Evolutionary conservation across 2,888 invertebrate species (phyloP).

Genomic region (Euplagia quadripunctaria): DNA sequence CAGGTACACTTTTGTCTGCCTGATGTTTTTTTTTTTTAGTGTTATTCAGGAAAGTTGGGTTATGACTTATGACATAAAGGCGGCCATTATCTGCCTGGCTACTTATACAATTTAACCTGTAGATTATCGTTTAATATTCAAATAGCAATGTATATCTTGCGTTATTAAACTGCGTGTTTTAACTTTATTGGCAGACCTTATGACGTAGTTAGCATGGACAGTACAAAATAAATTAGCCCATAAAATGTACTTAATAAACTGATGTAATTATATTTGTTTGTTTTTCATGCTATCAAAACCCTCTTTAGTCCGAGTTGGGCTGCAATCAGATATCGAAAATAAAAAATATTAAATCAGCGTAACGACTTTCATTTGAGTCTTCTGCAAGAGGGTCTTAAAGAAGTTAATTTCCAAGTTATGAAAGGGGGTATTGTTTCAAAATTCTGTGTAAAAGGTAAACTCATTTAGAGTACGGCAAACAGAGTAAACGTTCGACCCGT

Average conservation of each 20-base stretch:
- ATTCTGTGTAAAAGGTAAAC: constrained; percentile 32
- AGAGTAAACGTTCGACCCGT: not conserved
- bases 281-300: not conserved
- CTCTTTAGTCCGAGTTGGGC: not conserved
- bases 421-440: constrained; percentile 41
- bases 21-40: not conserved
- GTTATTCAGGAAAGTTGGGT: not conserved
- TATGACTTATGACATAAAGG: not conserved
- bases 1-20: constrained; percentile 42
- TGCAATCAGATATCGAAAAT: constrained; percentile 4
- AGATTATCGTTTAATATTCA: not conserved
- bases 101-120: not conserved
- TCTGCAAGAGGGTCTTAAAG: constrained; percentile 35
- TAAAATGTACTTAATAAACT: not conserved
- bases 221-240: too few species aligned
- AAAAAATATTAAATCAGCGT: constrained; percentile 36
- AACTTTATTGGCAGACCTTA: too few species aligned
- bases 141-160: too few species aligned
- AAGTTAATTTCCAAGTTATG: constrained; percentile 48
- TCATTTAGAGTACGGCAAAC: constrained; percentile 12
- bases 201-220: too few species aligned
- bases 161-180: too few species aligned
- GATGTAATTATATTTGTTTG: not conserved
- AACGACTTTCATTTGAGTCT: constrained; percentile 47
- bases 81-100: not conserved